These are phyloP conservation scores for Philereme transversata DNA, from an alignment of 2,888 invertebrate genomes.

Conservation along the genomic window DNA sequence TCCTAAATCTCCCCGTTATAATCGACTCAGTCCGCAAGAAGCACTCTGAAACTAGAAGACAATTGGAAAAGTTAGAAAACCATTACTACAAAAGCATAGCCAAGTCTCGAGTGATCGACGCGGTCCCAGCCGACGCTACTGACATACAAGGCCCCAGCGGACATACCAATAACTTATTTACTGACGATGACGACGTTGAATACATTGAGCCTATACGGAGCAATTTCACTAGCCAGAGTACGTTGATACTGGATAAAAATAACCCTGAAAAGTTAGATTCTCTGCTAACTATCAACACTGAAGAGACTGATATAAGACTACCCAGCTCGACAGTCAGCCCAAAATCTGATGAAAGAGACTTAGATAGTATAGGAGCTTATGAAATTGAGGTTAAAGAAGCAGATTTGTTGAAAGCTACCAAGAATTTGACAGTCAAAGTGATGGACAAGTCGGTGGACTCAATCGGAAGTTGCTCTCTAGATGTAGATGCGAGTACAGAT, in stretches of 20 bases:
- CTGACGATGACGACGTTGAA: conserved; percentile 75
- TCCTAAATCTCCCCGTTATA: conserved; percentile 74
- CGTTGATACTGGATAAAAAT: conserved; percentile 74
- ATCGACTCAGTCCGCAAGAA: conserved; percentile 77
- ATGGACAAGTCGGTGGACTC: conserved; percentile 93
- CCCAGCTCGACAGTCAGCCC: conserved; percentile 78
- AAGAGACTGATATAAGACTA: conserved; percentile 74
- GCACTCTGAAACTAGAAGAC: conserved; percentile 73
- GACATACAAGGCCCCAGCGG: conserved; percentile 73
- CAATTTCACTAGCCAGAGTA: conserved; percentile 78
- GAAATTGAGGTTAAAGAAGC: conserved; percentile 77
- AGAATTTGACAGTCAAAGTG: conserved; percentile 77
- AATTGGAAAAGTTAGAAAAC: conserved; percentile 77
- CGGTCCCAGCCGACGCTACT: conserved; percentile 76
- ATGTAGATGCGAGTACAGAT: conserved; percentile 91
- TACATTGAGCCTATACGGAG: conserved; percentile 81
- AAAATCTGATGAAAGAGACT: conserved; percentile 63
- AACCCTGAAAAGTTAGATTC: conserved; percentile 67
- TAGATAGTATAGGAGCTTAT: conserved; percentile 75
- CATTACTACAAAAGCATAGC: conserved; percentile 76
- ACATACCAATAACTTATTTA: conserved; percentile 65
- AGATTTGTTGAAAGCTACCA: conserved; percentile 67
- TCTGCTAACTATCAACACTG: conserved; percentile 71
- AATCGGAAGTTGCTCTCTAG: conserved; percentile 93
- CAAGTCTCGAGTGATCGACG: conserved; percentile 72